Percentiles rank a stretch among this genome's conserved stretches.
These are phyloP conservation scores for Polia nebulosa DNA, from an alignment of 2,888 invertebrate genomes.

Conservation along the genomic window DNA sequence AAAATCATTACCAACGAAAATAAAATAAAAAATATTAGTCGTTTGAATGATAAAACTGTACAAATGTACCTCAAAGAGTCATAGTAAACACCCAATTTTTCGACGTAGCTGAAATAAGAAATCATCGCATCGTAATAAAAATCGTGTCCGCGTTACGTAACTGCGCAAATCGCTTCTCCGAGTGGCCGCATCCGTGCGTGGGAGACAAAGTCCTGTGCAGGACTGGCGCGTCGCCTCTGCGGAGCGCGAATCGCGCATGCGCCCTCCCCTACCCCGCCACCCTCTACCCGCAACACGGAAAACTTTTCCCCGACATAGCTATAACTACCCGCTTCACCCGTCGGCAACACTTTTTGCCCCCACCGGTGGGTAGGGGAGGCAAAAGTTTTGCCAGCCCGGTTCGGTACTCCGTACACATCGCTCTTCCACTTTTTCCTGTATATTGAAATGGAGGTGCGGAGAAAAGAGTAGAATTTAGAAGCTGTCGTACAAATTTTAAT, in stretches of 20 bases:
- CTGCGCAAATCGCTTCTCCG: conserved; percentile 63
- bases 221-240: conserved; percentile 87
- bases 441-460: conserved; percentile 91
- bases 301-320: conserved; percentile 91
- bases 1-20: conserved; percentile 6
- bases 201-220: conserved; percentile 79
- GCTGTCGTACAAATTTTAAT: conserved; percentile 91
- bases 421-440: conserved; percentile 91
- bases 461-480: conserved; percentile 91
- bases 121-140: conserved; percentile 19
- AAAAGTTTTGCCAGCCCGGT: conserved; percentile 89
- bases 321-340: conserved; percentile 88
- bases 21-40: background rate
- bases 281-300: conserved; percentile 90
- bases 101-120: background rate
- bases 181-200: conserved; percentile 73
- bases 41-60: background rate
- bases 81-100: conserved; percentile 1
- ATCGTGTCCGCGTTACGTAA: conserved; percentile 74
- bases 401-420: conserved; percentile 89
- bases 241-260: conserved; percentile 84
- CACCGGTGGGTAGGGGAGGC: conserved; percentile 84
- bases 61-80: background rate
- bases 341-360: conserved; percentile 91
- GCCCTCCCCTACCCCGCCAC: conserved; percentile 75